phyloP scores from a whole-genome alignment of 2,113 vertebrate genomes.

The Bagarius yarrelli region DNA sequence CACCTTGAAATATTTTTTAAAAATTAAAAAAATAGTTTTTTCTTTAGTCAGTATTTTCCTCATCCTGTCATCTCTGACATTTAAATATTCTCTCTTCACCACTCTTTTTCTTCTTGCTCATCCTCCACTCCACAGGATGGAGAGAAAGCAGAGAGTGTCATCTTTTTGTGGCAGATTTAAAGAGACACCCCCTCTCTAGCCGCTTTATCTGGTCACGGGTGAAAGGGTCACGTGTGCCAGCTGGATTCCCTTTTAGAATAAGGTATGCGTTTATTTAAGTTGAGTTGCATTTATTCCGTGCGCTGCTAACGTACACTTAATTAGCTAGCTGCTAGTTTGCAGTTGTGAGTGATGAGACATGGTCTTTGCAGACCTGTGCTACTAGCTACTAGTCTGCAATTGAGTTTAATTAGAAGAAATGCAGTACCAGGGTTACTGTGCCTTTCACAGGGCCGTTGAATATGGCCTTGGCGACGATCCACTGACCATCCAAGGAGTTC shows the following conservation, averaged over 20 bases:
- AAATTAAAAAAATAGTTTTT: too few species aligned
- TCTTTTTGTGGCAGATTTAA: conserved; percentile 72
- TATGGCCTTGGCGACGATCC: conserved; percentile 60
- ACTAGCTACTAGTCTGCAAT: too few species aligned
- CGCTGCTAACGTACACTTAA: neutral
- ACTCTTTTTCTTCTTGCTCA: conserved; percentile 9
- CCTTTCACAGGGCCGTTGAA: conserved; percentile 64
- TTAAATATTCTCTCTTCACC: conserved; percentile 17
- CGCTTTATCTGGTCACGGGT: neutral
- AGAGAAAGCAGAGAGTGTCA: conserved; percentile 55
- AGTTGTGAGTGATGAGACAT: neutral
- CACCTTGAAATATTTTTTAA: too few species aligned
- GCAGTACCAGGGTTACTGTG: conserved; percentile 67
- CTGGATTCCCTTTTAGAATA: neutral
- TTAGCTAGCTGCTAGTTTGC: neutral
- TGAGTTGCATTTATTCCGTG: too few species aligned
- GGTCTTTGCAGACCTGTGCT: neutral
- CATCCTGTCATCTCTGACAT: too few species aligned
- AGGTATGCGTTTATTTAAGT: neutral
- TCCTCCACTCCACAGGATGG: conserved; percentile 34
- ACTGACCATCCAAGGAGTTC: conserved; percentile 57
- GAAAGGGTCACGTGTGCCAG: neutral
- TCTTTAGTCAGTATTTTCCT: too few species aligned
- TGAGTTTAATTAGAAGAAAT: neutral
- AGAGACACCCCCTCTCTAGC: conserved; percentile 34